A percentile compares a stretch with the other conserved stretches of the same genome.
Evolutionary conservation across 2,888 invertebrate genomes (phyloP).

Genomic region (Cabera pusaria): DNA sequence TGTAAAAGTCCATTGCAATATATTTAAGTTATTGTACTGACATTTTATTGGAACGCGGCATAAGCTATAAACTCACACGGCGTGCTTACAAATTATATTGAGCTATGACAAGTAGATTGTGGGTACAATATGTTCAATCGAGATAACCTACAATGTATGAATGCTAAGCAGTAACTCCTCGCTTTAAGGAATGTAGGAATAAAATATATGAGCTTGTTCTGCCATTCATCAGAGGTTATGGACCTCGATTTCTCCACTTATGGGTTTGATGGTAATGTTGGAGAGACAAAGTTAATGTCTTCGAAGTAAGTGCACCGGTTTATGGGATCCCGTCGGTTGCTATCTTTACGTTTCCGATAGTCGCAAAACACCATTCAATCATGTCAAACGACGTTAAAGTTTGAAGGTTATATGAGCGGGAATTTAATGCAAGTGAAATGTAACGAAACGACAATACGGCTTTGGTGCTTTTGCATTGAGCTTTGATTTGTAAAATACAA

Average conservation of each 20-base stretch:
- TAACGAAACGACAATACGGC: background rate
- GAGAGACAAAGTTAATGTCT: constrained; percentile 19
- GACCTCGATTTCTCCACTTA: constrained; percentile 8
- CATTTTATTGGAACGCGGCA: constrained; percentile 8
- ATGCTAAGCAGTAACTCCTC: background rate
- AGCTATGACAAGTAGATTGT: background rate
- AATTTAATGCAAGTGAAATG: constrained; percentile 1
- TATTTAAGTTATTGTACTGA: constrained; percentile 9
- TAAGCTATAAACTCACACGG: constrained; percentile 1
- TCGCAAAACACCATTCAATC: constrained; percentile 22
- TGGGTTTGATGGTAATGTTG: constrained; percentile 14
- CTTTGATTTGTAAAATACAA: too few species aligned
- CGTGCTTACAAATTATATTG: constrained; percentile 8
- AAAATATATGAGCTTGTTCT: constrained; percentile 8
- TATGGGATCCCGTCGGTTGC: constrained; percentile 15
- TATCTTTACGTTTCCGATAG: constrained; percentile 21
- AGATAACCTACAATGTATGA: background rate
- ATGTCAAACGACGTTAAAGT: constrained; percentile 11
- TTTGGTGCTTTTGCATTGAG: background rate
- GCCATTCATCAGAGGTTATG: constrained; percentile 13
- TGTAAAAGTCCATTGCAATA: constrained; percentile 8
- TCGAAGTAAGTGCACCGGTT: constrained; percentile 16
- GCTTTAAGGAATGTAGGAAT: constrained; percentile 4
- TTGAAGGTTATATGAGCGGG: background rate
- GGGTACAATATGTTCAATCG: constrained; percentile 1